These are phyloP conservation scores for Thomomys bottae DNA, from an alignment of 2,113 vertebrate genomes.

Conservation along the genomic window DNA sequence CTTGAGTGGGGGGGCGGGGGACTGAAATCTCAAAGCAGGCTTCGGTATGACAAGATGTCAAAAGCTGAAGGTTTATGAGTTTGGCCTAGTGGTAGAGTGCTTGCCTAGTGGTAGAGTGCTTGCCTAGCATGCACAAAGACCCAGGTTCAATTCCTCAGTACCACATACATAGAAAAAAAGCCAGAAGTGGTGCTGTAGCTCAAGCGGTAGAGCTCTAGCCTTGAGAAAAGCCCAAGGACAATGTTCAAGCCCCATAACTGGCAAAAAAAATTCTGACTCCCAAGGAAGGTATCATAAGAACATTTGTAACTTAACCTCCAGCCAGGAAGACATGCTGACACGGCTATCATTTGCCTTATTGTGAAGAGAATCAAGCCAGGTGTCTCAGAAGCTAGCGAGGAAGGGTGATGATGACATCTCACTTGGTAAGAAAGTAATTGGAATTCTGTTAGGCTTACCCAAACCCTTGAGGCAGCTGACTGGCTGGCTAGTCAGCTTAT, in stretches of 20 bases:
- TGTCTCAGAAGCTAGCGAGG: background rate
- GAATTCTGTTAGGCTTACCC: constrained; percentile 54
- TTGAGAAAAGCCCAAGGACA: too few relatives aligned
- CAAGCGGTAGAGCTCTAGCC: too few relatives aligned
- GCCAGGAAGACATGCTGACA: background rate
- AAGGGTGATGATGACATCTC: background rate
- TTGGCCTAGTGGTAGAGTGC: too few relatives aligned
- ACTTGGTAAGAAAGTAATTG: constrained; percentile 53
- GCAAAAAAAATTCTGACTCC: background rate
- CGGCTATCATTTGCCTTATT: background rate
- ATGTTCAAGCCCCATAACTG: too few relatives aligned
- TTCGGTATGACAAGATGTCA: background rate
- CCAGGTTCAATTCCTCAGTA: too few relatives aligned
- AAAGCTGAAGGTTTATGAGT: background rate
- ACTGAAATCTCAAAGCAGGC: background rate
- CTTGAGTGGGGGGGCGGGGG: too few relatives aligned
- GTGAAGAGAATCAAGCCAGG: background rate
- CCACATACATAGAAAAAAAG: too few relatives aligned
- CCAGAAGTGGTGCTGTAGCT: too few relatives aligned
- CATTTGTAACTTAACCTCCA: background rate
- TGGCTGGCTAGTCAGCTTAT: constrained; percentile 58
- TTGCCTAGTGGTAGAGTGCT: too few relatives aligned
- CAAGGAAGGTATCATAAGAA: background rate
- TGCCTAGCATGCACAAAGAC: too few relatives aligned
- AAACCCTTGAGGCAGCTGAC: constrained; percentile 53